phyloP scores from a whole-genome alignment of 2,888 invertebrate species.

The Tetrapedia diversipes region DNA sequence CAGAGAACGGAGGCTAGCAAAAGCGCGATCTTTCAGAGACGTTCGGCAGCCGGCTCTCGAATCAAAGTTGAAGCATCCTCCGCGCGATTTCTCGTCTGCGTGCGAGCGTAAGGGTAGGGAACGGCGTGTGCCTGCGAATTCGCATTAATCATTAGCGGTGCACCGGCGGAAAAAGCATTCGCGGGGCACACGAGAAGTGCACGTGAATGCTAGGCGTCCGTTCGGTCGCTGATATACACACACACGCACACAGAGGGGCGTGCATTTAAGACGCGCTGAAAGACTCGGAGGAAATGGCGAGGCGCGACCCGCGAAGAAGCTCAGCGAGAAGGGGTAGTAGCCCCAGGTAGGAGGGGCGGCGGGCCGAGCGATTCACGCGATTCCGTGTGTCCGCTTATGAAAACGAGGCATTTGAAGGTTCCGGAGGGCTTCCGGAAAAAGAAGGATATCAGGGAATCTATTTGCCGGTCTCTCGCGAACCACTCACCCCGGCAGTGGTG shows the following conservation, averaged over 20 bases:
- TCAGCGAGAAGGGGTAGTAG: not conserved
- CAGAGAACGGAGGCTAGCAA: slow-evolving; percentile 8
- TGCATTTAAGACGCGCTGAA: slow-evolving; percentile 55
- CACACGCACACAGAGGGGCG: slow-evolving; percentile 3
- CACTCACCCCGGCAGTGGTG: slow-evolving; percentile 70
- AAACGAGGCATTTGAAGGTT: slow-evolving; percentile 68
- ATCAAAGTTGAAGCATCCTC: slow-evolving; percentile 51
- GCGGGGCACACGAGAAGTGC: slow-evolving; percentile 22
- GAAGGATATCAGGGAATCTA: slow-evolving; percentile 79
- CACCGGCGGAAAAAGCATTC: slow-evolving; percentile 36
- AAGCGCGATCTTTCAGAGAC: slow-evolving; percentile 39
- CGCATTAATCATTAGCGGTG: slow-evolving; percentile 62
- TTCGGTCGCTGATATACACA: slow-evolving; percentile 9
- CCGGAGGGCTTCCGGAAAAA: slow-evolving; percentile 60
- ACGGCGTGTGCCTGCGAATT: slow-evolving; percentile 48
- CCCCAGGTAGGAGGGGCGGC: not conserved
- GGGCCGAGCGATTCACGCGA: slow-evolving; percentile 60
- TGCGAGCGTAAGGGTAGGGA: too few relatives aligned
- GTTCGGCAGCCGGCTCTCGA: slow-evolving; percentile 40
- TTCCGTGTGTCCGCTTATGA: slow-evolving; percentile 66
- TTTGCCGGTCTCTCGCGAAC: slow-evolving; percentile 74
- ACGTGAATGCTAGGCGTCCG: slow-evolving; percentile 30
- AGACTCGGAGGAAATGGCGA: slow-evolving; percentile 46
- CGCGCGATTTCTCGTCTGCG: slow-evolving; percentile 35
- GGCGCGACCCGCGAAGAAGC: slow-evolving; percentile 21